phyloP scores from a whole-genome alignment of 2,888 invertebrate genomes.

The Cantharis rustica region DNA sequence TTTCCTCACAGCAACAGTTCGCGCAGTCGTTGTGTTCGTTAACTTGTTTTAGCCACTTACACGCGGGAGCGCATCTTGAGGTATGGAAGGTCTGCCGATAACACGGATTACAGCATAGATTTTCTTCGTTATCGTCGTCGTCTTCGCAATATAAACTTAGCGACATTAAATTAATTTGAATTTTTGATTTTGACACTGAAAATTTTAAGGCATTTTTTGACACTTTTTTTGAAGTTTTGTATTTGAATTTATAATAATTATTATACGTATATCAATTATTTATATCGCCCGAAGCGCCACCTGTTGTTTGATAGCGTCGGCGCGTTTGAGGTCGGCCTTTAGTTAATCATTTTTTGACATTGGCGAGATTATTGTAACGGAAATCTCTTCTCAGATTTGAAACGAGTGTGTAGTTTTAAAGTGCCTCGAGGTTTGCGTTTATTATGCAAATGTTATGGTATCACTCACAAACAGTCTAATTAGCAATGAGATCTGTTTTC shows the following conservation, averaged over 20 bases:
- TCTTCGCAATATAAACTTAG: background rate
- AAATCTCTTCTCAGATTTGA: background rate
- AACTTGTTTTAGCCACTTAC: background rate
- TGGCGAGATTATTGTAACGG: background rate
- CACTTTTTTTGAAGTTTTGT: background rate
- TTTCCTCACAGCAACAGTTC: background rate
- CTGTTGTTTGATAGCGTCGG: background rate
- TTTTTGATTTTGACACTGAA: background rate
- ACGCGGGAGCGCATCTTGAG: background rate
- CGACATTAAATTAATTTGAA: background rate
- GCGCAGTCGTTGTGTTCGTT: background rate
- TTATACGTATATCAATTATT: background rate
- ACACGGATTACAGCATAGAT: background rate
- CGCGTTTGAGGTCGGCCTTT: background rate
- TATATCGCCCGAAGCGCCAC: background rate
- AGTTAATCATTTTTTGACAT: background rate
- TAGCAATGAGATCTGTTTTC: background rate
- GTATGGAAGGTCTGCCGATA: background rate
- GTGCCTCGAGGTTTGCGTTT: background rate
- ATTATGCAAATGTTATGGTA: background rate
- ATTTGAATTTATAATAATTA: background rate
- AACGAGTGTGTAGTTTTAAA: background rate
- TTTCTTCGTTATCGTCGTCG: background rate
- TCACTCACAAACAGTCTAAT: slow-evolving; percentile 1
- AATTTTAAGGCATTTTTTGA: background rate